Evolutionary conservation across 2,113 vertebrate genomes (phyloP), one percentile per base, ranked within the genome.

Genomic region (Phyllopteryx taeniolatus): DNA sequence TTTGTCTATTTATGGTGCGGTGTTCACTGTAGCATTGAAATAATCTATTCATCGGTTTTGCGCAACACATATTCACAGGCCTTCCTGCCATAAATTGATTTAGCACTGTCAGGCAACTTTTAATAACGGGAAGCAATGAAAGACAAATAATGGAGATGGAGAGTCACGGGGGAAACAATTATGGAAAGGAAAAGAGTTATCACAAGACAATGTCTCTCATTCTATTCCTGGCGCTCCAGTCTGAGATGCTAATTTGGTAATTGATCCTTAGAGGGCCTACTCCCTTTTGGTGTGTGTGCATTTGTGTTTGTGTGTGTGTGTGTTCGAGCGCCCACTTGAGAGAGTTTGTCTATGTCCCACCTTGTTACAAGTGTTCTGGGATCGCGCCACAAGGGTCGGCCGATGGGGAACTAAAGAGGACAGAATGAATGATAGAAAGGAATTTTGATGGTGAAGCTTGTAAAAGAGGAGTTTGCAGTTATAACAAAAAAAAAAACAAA

Each of bases 191-290:
- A 65, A 71, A 35, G 35, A 39, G 35, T 39, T 3, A 39, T 39
- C 35, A 39, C 35, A 39, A 79, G 66, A 61, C 44, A 72, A 79
- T 62, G 49, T 69, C 54, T 56, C 42, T 10, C 47, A 20, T 75
- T 85, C 56, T 72, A 69, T 77, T 83, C 71, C 76, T 77, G 77
- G 70, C 68, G 31, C 66, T 82, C 57, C 43, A 11, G 85, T 75
- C 81, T 84, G 70, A 44, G 73, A 90, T 90, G 86, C 82, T 82
- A 89, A 90, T 89, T 83, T 61, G 71, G 87, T 87, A 90, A 90
- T 68, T 76, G 87, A 89, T 88, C 84, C 83, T 63, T 69, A 68
- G 60, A 80, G 8, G 42, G 43, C 73, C 67, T 1, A 35, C 79
- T 82, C 77, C 71, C 56, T 77, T 77, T 75, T 66, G 70, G 68